Evolutionary conservation across 2,888 invertebrate species (phyloP), one percentile per base, ranked within the genome.

Genomic region (Aspidiotus destructor): DNA sequence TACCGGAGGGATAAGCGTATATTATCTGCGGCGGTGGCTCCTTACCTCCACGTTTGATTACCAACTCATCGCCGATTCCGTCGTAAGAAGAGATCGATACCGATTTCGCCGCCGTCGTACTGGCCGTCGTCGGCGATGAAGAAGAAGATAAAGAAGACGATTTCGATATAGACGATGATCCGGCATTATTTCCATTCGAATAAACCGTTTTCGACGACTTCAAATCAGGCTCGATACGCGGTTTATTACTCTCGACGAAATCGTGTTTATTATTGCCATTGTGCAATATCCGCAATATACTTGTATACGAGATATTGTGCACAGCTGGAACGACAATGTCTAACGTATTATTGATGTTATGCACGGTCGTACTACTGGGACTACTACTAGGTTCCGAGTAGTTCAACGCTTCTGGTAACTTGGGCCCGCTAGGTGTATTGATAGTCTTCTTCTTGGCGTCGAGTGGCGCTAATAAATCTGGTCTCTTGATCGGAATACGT

Each of bases 261-360:
- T 89, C 89, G 0, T 89, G 87, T 67, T 90, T 86, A 73, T 88
- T 89, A 42, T 89, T 81, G 0, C 92, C 92, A 76, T 89, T 91
- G 63, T 90, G 89, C 40, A 92, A 79, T 74, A 92, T 92, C 68
- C 92, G 81, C 5, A 89, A 87, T 73, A 92, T 91, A 72, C 89
- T 88, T 5, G 91, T 89, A 74, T 89, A 86, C 76, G 87, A 86
- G 68, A 88, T 82, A 61, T 71, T 72, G 52, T 71, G 70, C 7
- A 70, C 72, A 72, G 85, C 85, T 7, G 85, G 85, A 15, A 71
- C 69, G 70, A 85, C 84, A 76, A 85, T 85, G 75, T 85, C 85
- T 70, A 76, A 77, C 7, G 76, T 75, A 62, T 76, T 76, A 70
- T 76, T 76, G 52, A 71, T 72, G 55, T 72, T 73, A 42, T 73